Evolutionary conservation across 1,140 invertebrate species (phyloP).

Genomic region (Carcinoscorpius rotundicauda): DNA sequence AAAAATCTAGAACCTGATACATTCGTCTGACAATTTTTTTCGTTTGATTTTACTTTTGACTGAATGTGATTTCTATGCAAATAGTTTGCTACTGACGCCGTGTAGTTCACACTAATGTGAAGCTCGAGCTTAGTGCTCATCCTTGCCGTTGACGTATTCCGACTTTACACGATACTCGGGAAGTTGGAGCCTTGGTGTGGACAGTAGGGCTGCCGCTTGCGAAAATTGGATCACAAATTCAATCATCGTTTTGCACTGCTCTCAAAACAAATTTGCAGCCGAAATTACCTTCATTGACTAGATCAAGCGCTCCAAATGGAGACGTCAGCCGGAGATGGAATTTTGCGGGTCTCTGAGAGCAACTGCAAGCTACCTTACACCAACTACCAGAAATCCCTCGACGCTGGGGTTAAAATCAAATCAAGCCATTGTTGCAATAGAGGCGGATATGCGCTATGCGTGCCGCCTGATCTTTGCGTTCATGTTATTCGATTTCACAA

Average conservation of each 20-base stretch:
- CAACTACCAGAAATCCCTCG: background rate
- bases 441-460: background rate
- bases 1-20: too few relatives aligned
- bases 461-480: background rate
- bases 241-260: slow-evolving; percentile 23
- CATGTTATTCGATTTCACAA: slow-evolving; percentile 19
- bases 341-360: slow-evolving; percentile 11
- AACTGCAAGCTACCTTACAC: too few relatives aligned
- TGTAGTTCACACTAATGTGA: too few relatives aligned
- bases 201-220: background rate
- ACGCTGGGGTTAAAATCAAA: slow-evolving; percentile 15
- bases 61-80: too few relatives aligned
- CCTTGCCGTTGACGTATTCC: too few relatives aligned
- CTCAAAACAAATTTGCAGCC: slow-evolving; percentile 23
- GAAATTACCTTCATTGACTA: slow-evolving; percentile 23
- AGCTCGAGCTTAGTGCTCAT: too few relatives aligned
- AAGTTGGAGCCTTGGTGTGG: too few relatives aligned
- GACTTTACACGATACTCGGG: too few relatives aligned
- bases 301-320: slow-evolving; percentile 21
- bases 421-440: slow-evolving; percentile 11
- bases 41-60: too few relatives aligned
- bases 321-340: slow-evolving; percentile 11
- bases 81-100: too few relatives aligned
- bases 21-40: too few relatives aligned
- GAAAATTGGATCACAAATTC: slow-evolving; percentile 23